Conservation (phyloP, 2,797 vertebrate genomes). For the Peromyscus attwateri region DNA sequence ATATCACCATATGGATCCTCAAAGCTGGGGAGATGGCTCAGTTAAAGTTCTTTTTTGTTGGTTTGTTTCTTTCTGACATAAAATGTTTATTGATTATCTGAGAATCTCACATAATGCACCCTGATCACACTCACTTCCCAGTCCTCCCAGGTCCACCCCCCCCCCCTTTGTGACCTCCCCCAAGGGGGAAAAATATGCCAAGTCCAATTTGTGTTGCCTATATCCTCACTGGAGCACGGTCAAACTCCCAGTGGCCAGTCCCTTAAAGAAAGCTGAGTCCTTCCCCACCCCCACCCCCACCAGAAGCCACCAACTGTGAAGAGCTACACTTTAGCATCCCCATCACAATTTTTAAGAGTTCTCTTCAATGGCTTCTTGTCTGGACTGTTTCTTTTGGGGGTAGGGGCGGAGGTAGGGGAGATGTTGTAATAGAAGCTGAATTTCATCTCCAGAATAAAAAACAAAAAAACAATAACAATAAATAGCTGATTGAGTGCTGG, state of each 20-base stretch:
- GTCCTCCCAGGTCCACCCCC: neutral
- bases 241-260: neutral
- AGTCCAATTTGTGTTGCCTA: neutral
- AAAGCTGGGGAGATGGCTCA: neutral
- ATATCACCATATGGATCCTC: neutral
- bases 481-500: too few relatives aligned
- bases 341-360: neutral
- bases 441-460: neutral
- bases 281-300: neutral
- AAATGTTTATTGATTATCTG: neutral
- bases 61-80: neutral
- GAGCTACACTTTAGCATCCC: neutral
- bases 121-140: neutral
- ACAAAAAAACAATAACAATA: neutral
- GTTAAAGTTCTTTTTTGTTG: neutral
- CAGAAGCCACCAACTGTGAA: neutral
- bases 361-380: neutral
- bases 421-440: neutral
- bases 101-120: neutral
- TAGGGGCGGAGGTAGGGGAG: neutral
- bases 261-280: neutral
- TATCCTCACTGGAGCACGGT: neutral
- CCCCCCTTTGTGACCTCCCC: rapidly evolving
- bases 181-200: neutral
- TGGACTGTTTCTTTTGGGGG: neutral